phyloP scores from a whole-genome alignment of 2,113 vertebrate genomes.

The Vanacampus margaritifer region DNA sequence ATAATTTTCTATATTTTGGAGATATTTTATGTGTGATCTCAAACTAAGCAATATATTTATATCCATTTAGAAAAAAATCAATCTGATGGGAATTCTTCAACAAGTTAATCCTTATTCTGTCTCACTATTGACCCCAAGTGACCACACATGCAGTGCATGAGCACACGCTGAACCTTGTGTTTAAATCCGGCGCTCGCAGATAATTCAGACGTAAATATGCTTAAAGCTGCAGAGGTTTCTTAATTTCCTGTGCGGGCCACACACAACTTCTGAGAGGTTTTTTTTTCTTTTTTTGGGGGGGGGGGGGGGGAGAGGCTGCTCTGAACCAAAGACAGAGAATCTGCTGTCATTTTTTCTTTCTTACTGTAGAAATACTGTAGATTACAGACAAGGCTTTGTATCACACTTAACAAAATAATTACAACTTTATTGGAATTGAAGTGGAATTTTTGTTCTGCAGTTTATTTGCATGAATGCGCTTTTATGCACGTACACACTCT shows the following conservation, averaged over 20 bases:
- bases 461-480: constrained; percentile 23
- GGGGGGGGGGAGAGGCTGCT: constrained; percentile 33
- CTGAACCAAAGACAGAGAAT: constrained; percentile 54
- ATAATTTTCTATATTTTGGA: background rate
- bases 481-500: constrained; percentile 13
- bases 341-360: constrained; percentile 44
- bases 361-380: constrained; percentile 64
- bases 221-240: constrained; percentile 74
- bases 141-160: constrained; percentile 47
- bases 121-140: constrained; percentile 19
- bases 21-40: background rate
- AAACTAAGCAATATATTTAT: background rate
- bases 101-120: background rate
- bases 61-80: background rate
- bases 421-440: constrained; percentile 20
- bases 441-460: constrained; percentile 24
- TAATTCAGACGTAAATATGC: constrained; percentile 77
- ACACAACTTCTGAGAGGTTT: constrained; percentile 58
- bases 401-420: constrained; percentile 61
- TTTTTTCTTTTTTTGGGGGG: background rate
- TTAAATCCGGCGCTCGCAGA: constrained; percentile 72
- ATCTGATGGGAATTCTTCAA: constrained; percentile 15
- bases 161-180: constrained; percentile 65
- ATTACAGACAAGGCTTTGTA: constrained; percentile 48
- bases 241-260: constrained; percentile 80